Percentiles rank a stretch among this genome's conserved stretches.
Evolutionary conservation across 37 sponge, comb jelly and placozoan species (phyloP).

Genomic region (Crambe crambe): DNA sequence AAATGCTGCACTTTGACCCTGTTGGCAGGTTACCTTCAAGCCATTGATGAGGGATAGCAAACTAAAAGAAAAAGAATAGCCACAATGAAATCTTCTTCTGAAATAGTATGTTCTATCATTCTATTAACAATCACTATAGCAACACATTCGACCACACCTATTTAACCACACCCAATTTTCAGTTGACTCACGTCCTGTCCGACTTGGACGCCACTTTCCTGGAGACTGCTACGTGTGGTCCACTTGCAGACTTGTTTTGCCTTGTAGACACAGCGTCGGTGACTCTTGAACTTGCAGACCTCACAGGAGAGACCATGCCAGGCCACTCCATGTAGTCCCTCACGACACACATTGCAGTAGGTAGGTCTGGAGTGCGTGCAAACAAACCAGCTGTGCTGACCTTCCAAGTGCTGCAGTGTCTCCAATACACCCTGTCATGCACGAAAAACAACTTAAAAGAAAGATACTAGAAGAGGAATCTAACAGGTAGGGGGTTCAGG

Average conservation of each 20-base stretch:
- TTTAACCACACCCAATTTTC: conserved; percentile 26
- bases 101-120: background rate
- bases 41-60: conserved; percentile 90
- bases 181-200: conserved; percentile 76
- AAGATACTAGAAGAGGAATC: background rate
- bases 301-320: conserved; percentile 93
- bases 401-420: conserved; percentile 47
- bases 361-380: conserved; percentile 74
- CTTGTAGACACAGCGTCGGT: conserved; percentile 71
- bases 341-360: conserved; percentile 91
- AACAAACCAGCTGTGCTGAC: conserved; percentile 87
- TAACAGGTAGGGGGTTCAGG: too few species aligned
- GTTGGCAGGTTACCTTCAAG: conserved; percentile 88
- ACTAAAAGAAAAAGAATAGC: conserved; percentile 13
- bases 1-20: conserved; percentile 79
- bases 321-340: conserved; percentile 68
- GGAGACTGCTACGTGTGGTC: conserved; percentile 76
- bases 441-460: background rate
- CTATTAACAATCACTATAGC: background rate
- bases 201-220: conserved; percentile 39
- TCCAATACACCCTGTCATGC: conserved; percentile 44
- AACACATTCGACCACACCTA: background rate
- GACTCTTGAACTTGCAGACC: conserved; percentile 93
- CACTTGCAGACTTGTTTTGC: conserved; percentile 84
- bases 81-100: background rate